Percentiles rank a stretch among this genome's conserved stretches.
phyloP scores from a whole-genome alignment of 2,888 invertebrate species.

The Synergus laeviventris region DNA sequence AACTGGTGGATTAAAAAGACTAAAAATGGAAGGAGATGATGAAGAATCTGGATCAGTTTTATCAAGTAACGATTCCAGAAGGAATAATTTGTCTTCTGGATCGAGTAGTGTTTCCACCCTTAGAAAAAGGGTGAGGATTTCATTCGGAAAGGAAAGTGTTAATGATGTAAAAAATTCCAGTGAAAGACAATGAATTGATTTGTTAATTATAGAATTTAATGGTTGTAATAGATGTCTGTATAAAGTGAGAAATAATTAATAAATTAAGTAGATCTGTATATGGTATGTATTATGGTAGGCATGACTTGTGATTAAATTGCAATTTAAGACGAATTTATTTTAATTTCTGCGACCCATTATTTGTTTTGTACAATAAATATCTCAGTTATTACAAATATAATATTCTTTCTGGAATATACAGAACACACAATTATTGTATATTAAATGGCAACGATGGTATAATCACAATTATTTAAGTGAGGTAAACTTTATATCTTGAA shows the following conservation, averaged over 20 bases:
- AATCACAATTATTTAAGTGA: conserved; percentile 7
- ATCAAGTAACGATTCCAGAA: neutral
- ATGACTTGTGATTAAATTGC: neutral
- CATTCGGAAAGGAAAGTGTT: conserved; percentile 4
- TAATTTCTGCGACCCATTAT: neutral
- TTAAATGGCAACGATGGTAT: too few relatives aligned
- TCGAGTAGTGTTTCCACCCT: neutral
- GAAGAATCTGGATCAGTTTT: conserved; percentile 1
- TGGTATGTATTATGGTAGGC: neutral
- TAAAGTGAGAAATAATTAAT: neutral
- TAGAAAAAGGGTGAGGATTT: conserved; percentile 9
- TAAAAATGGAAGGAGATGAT: conserved; percentile 21
- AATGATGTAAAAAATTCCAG: neutral
- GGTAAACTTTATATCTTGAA: conserved; percentile 23
- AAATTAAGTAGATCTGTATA: neutral
- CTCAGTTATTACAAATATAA: conserved; percentile 19
- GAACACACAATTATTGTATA: too few relatives aligned
- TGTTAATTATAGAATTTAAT: neutral
- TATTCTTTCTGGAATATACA: neutral
- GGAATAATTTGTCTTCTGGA: neutral
- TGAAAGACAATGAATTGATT: conserved; percentile 15
- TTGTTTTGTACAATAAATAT: conserved; percentile 7
- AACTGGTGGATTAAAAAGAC: conserved; percentile 1
- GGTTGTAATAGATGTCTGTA: neutral
- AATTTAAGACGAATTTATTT: neutral